Percentiles rank a stretch among this genome's conserved stretches.
Evolutionary conservation across 2,113 vertebrate species (phyloP).

Genomic region (Heliornis fulica): DNA sequence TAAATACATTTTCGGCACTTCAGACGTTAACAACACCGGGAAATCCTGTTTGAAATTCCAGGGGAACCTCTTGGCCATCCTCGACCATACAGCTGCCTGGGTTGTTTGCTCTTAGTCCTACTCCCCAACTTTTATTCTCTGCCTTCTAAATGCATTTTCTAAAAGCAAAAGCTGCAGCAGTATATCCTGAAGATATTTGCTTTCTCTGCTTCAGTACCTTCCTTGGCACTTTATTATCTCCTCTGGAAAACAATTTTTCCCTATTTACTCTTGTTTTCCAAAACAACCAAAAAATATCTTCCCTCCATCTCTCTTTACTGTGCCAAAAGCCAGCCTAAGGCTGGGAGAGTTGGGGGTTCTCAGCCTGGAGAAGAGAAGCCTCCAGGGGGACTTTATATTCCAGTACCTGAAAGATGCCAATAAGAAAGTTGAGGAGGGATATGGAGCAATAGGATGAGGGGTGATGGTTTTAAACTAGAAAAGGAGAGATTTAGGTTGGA

Average conservation of each 20-base stretch:
- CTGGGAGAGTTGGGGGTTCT: no score
- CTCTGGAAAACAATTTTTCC: neutral
- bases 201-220: neutral
- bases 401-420: no score
- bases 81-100: neutral
- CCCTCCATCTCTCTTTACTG: neutral
- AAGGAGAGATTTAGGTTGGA: no score
- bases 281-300: neutral
- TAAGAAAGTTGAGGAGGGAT: no score
- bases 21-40: neutral
- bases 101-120: neutral
- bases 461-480: no score
- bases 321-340: neutral
- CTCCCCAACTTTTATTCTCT: neutral
- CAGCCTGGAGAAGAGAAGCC: no score
- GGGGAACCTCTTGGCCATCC: neutral
- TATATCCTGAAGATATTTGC: neutral
- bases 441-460: no score
- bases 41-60: neutral
- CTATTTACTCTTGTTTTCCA: neutral
- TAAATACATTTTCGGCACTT: neutral
- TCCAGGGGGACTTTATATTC: no score
- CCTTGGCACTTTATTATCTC: neutral
- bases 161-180: neutral
- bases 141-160: neutral